Evolutionary conservation across 2,797 vertebrate genomes (phyloP), one percentile per base, ranked within the genome.

Genomic region (Rousettus madagascariensis): DNA sequence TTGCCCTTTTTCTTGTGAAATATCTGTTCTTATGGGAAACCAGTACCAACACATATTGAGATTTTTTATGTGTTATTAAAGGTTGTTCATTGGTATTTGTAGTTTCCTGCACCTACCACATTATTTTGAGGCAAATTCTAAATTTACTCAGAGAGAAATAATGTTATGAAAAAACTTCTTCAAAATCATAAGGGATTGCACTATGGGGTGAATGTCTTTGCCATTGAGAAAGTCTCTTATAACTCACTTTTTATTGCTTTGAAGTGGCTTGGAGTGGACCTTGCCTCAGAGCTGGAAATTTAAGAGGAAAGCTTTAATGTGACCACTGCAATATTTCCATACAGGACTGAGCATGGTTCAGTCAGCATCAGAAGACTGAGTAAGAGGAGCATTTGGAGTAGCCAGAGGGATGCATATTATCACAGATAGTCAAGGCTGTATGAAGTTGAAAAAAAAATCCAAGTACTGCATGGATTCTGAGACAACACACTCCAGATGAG

Each of bases 1-100:
- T 97, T 98, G 98, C 98, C 98, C 98, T 98, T 98, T 98, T 97
- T 97, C 96, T 95, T 78, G 63, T 98, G 98, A 98, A 98, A 97
- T 97, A 96, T 20, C 97, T 96, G 90, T 90, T 97, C 97, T 97
- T 97, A 95, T 95, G 96, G 97, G 96, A 98, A 98, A 96, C 93
- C 69, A 96, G 93, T 97, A 86, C 96, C 94, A 97, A 96, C 55
- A 95, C 83, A 97, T 87, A 97, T 51, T 97, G 90, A 98, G 92
- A 97, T 97, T 92, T 93, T 96, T 97, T 98, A 97, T 97, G 82
- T 97, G 94, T 97, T 96, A 95, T 97, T 98, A 98, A 98, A 98
- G 97, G 96, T 96, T 98, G 95, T 94, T 98, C 96, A 85, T 84
- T 97, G 95, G 94, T 98, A 98, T 98, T 97, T 98, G 96, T 97